Evolutionary conservation across 2,888 invertebrate genomes (phyloP).

Genomic region (Phragmatobia fuliginosa): DNA sequence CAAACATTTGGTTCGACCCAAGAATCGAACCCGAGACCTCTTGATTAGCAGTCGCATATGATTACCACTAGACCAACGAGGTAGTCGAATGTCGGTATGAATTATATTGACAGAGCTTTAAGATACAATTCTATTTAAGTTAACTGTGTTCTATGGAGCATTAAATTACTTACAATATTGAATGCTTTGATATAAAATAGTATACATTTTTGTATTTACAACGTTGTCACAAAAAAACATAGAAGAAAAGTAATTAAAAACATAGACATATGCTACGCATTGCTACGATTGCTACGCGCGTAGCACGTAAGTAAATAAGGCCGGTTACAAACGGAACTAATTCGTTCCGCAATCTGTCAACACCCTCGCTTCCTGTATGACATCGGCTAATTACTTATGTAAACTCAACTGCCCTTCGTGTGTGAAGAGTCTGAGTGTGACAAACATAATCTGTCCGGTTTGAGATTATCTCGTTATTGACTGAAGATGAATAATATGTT

Average conservation of each 20-base stretch:
- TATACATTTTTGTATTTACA: background rate
- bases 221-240: background rate
- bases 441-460: slow-evolving; percentile 59
- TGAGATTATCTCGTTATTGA: slow-evolving; percentile 44
- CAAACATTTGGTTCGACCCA: too few species aligned
- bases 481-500: slow-evolving; percentile 32
- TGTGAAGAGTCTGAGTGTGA: slow-evolving; percentile 62
- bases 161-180: background rate
- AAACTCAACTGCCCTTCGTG: slow-evolving; percentile 73
- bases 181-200: background rate
- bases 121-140: background rate
- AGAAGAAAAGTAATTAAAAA: slow-evolving; percentile 26
- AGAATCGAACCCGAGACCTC: too few species aligned
- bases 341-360: slow-evolving; percentile 56
- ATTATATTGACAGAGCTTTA: background rate
- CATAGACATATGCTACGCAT: slow-evolving; percentile 36
- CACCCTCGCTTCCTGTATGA: slow-evolving; percentile 60
- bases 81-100: too few species aligned
- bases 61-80: too few species aligned
- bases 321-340: slow-evolving; percentile 64
- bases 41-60: too few species aligned
- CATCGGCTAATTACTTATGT: slow-evolving; percentile 82
- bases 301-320: slow-evolving; percentile 80
- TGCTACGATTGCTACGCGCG: slow-evolving; percentile 45
- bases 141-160: background rate